Evolutionary conservation across 2,888 invertebrate genomes (phyloP).

Genomic region (Carabus problematicus): DNA sequence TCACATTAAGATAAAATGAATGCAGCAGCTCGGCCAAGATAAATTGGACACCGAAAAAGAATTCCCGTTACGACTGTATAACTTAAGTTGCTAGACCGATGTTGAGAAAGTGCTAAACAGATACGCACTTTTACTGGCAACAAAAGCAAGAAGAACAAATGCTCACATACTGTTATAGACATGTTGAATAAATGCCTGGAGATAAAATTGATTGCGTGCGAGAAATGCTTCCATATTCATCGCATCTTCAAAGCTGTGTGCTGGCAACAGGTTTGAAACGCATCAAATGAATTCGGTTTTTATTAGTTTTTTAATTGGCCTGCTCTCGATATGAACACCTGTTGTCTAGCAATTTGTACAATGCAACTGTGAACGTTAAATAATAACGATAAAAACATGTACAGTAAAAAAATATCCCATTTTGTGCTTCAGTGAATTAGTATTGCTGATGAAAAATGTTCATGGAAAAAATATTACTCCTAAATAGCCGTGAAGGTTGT

Average conservation of each 20-base stretch:
- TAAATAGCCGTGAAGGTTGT: slow-evolving; percentile 8
- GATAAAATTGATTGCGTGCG: slow-evolving; percentile 10
- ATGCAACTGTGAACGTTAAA: slow-evolving; percentile 5
- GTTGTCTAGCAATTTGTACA: slow-evolving; percentile 26
- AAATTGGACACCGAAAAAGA: background rate
- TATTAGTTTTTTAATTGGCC: slow-evolving; percentile 35
- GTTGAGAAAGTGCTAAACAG: slow-evolving; percentile 27
- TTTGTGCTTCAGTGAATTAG: slow-evolving; percentile 38
- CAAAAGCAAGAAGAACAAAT: background rate
- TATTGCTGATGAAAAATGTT: background rate
- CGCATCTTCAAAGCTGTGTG: slow-evolving; percentile 24
- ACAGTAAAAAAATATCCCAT: slow-evolving; percentile 23
- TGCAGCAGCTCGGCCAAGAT: background rate
- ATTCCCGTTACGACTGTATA: slow-evolving; percentile 9
- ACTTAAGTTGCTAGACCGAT: background rate
- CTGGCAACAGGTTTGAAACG: slow-evolving; percentile 37
- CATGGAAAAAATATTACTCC: background rate
- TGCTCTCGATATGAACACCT: slow-evolving; percentile 20
- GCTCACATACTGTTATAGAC: background rate
- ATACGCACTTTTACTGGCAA: slow-evolving; percentile 10
- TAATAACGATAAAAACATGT: background rate
- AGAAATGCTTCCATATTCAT: slow-evolving; percentile 3
- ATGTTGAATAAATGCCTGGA: background rate
- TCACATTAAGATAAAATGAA: slow-evolving; percentile 12
- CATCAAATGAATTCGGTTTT: slow-evolving; percentile 28